Base-by-base conservation (phyloP, 1,140 invertebrate genomes). In the Cyclina sinensis region DNA sequence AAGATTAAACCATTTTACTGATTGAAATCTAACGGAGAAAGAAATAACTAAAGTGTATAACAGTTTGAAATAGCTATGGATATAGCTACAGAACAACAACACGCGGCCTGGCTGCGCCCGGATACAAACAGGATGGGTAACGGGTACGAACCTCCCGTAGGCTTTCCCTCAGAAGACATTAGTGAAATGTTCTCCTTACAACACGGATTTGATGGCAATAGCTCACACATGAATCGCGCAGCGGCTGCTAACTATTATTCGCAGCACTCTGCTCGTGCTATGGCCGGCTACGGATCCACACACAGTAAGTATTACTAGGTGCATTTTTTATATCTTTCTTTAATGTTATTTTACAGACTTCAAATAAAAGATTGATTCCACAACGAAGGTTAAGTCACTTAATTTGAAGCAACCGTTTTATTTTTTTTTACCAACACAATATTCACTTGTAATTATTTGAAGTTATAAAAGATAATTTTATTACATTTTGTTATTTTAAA, bases 241-340 rank as follows among this genome's bases (percentile, higher is more conserved):
- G 76, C 68, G 21, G 62, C 85, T 21, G 84, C 85, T 21, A 87
- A 79, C 39, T 78, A 87, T 32, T 87, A 87, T 39, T 70, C 59
- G 16, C 74, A 84, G 30, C 70, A 82, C 79, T 86, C 65, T 7
- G 83, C 83, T 27, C 43, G 86, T 30, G 70, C 86, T 0, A 88
- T 88, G 86, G 48, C 68, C 1, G 86, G 86, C 21, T 88, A 88
- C 37, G 80, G 73, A 30, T 30, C 86, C 7, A 24, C 79, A 59
- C 79, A 88, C 54, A 57, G 86, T 88, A 76, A 88, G 68, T 88
- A n/a, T n/a, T n/a, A n/a, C n/a, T n/a, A n/a, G n/a, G n/a, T n/a
- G n/a, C n/a, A n/a, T n/a, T n/a, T n/a, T n/a, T n/a, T n/a, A n/a
- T n/a, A n/a, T n/a, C n/a, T n/a, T n/a, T n/a, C n/a, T n/a, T n/a